Evolutionary conservation across 2,797 vertebrate genomes (phyloP).

Genomic region (Silurus aristotelis): DNA sequence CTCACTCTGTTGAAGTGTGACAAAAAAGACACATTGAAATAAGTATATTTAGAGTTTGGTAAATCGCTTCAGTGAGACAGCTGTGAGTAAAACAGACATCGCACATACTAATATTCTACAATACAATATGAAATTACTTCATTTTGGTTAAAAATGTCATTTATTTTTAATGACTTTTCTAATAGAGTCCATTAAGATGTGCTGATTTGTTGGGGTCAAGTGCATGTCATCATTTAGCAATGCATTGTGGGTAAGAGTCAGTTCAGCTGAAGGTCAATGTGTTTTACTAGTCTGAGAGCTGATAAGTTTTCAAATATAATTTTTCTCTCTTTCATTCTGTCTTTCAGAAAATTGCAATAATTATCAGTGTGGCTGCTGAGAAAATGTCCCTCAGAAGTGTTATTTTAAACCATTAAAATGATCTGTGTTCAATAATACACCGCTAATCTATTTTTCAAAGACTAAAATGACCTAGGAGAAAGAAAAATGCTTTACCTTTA

Average conservation of each 20-base stretch:
- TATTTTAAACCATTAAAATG: slow-evolving; percentile 4
- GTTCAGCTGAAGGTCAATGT: slow-evolving; percentile 46
- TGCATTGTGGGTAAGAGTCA: slow-evolving; percentile 39
- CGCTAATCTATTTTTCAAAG: background rate
- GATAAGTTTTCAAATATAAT: slow-evolving; percentile 16
- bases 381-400: background rate
- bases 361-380: slow-evolving; percentile 34
- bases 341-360: slow-evolving; percentile 13
- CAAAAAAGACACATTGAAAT: slow-evolving; percentile 31
- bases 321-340: slow-evolving; percentile 18
- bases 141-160: slow-evolving; percentile 50
- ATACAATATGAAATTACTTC: slow-evolving; percentile 52
- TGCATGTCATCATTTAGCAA: slow-evolving; percentile 30
- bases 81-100: slow-evolving; percentile 18
- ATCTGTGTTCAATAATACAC: background rate
- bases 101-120: slow-evolving; percentile 19
- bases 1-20: background rate
- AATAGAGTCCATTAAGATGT: slow-evolving; percentile 59
- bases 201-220: slow-evolving; percentile 46
- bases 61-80: slow-evolving; percentile 49
- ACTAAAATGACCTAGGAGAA: background rate
- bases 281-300: slow-evolving; percentile 6
- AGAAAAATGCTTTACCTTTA: background rate
- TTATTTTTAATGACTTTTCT: slow-evolving; percentile 51
- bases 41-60: slow-evolving; percentile 49